Conservation (phyloP, 2,113 vertebrate genomes). For the Ia io region DNA sequence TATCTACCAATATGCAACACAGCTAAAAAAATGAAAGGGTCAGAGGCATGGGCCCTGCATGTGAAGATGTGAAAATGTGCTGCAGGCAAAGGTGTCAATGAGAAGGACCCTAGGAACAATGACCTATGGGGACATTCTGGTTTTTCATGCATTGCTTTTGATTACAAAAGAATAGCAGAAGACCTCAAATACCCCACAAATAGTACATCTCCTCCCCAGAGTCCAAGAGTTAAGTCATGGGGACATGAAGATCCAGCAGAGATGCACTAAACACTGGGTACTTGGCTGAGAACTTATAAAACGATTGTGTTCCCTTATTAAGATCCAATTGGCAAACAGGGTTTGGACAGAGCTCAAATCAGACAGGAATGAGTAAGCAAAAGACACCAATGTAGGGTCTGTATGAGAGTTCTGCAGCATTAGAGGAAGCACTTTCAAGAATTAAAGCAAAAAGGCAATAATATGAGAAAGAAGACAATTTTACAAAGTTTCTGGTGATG, state of each 20-base stretch:
- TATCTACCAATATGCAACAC: neutral
- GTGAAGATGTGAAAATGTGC: neutral
- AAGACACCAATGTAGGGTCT: neutral
- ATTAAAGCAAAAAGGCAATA: neutral
- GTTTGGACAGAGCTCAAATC: neutral
- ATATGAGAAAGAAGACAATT: neutral
- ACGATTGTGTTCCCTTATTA: conserved; percentile 26
- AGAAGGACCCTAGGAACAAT: neutral
- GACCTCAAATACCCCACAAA: neutral
- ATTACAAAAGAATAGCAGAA: neutral
- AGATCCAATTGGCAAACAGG: conserved; percentile 44
- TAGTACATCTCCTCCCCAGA: neutral
- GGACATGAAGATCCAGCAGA: conserved; percentile 39
- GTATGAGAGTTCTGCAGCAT: neutral
- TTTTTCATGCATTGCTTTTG: neutral
- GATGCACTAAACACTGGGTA: neutral
- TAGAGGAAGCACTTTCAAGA: neutral
- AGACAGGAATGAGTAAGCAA: conserved; percentile 64
- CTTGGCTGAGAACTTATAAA: conserved; percentile 7
- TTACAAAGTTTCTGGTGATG: neutral
- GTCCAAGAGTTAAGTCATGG: neutral
- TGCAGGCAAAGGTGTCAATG: no score
- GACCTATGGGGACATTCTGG: neutral
- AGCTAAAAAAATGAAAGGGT: neutral
- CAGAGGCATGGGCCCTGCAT: neutral